Percentiles rank a stretch among this genome's conserved stretches.
phyloP scores from a whole-genome alignment of 2,113 vertebrate species.

The Rattus rattus region DNA sequence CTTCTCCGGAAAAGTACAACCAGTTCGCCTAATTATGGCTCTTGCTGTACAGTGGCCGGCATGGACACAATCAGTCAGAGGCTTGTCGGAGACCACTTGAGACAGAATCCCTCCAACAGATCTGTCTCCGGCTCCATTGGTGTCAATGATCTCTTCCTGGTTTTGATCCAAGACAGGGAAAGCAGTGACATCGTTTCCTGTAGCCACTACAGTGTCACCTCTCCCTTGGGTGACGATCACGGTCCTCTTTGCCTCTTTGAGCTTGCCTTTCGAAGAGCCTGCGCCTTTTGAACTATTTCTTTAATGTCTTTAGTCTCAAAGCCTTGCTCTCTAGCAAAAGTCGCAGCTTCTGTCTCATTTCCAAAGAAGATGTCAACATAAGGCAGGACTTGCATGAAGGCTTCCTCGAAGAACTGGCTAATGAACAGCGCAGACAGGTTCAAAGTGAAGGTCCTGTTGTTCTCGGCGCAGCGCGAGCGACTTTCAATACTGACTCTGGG shows the following conservation, averaged over 20 bases:
- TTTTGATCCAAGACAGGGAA: slow-evolving; percentile 97
- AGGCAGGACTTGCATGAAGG: slow-evolving; percentile 96
- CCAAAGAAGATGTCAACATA: slow-evolving; percentile 98
- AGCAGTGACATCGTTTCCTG: slow-evolving; percentile 89
- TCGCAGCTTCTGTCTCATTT: slow-evolving; percentile 93
- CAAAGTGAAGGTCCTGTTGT: slow-evolving; percentile 96
- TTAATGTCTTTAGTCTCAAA: no score
- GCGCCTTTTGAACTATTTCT: no score
- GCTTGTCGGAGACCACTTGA: slow-evolving; percentile 92
- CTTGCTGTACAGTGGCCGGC: slow-evolving; percentile 97
- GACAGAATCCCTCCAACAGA: slow-evolving; percentile 94
- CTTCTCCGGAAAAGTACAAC: slow-evolving; percentile 98
- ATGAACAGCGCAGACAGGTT: slow-evolving; percentile 99
- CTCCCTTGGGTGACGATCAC: no score
- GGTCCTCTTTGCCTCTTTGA: no score
- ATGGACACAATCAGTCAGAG: slow-evolving; percentile 93
- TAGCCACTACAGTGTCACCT: slow-evolving; percentile 56
- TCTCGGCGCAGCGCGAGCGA: slow-evolving; percentile 94
- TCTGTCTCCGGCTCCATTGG: slow-evolving; percentile 97
- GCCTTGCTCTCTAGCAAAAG: no score
- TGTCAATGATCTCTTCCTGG: slow-evolving; percentile 97
- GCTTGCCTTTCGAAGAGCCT: no score
- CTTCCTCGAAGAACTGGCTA: slow-evolving; percentile 97
- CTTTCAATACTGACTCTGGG: slow-evolving; percentile 95
- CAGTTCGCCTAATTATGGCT: slow-evolving; percentile 93